phyloP scores from a whole-genome alignment of 2,888 invertebrate genomes.

The Drosophila pseudotalamancana region DNA sequence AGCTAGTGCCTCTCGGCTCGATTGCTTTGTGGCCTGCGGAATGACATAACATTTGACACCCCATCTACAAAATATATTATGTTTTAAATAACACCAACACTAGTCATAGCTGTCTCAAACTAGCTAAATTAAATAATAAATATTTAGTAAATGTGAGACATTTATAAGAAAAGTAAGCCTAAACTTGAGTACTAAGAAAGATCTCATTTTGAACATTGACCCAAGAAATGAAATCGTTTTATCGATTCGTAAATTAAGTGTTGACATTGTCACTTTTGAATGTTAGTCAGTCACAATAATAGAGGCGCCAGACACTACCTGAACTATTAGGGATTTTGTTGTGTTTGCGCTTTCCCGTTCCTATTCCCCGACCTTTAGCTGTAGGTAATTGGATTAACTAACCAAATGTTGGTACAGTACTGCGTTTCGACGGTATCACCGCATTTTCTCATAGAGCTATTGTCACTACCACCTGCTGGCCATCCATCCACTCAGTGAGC shows the following conservation, averaged over 20 bases:
- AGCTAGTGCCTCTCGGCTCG: slow-evolving; percentile 32
- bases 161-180: neutral
- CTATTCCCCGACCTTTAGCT: slow-evolving; percentile 63
- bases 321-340: slow-evolving; percentile 32
- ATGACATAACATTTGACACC: slow-evolving; percentile 58
- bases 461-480: slow-evolving; percentile 65
- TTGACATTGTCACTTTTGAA: slow-evolving; percentile 70
- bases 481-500: slow-evolving; percentile 67
- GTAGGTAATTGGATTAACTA: slow-evolving; percentile 68
- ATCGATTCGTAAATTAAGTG: slow-evolving; percentile 34
- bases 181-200: neutral
- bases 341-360: slow-evolving; percentile 26
- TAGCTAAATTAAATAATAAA: neutral
- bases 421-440: slow-evolving; percentile 30
- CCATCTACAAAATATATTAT: slow-evolving; percentile 8
- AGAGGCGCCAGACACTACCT: slow-evolving; percentile 56
- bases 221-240: slow-evolving; percentile 23
- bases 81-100: neutral
- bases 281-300: slow-evolving; percentile 45
- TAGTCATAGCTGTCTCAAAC: neutral
- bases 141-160: neutral
- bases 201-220: neutral
- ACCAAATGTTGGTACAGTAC: slow-evolving; percentile 41
- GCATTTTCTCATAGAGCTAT: slow-evolving; percentile 37
- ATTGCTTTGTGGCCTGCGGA: slow-evolving; percentile 30